These are phyloP conservation scores for Oreonectes daqikongensis DNA, from an alignment of 2,797 vertebrate genomes.

Conservation along the genomic window DNA sequence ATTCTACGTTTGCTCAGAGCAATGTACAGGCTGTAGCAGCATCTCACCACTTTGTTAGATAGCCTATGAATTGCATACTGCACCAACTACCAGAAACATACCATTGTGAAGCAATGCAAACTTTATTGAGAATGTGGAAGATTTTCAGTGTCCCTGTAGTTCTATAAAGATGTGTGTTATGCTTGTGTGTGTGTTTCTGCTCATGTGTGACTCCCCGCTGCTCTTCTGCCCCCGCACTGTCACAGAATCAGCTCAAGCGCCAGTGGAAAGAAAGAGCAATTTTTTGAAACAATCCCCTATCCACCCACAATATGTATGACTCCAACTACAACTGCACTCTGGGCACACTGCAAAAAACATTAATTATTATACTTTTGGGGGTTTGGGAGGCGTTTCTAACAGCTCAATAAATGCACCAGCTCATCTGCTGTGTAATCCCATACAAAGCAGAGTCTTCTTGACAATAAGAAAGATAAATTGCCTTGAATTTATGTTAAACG, in stretches of 20 bases:
- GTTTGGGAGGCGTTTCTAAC: neutral
- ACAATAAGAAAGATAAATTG: neutral
- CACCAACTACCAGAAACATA: conserved; percentile 28
- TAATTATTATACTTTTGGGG: conserved; percentile 42
- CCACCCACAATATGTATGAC: conserved; percentile 46
- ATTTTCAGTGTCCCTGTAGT: conserved; percentile 2
- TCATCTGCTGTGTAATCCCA: conserved; percentile 5
- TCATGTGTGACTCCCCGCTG: conserved; percentile 11
- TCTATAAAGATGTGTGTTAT: neutral
- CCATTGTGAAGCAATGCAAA: conserved; percentile 48
- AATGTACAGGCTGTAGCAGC: neutral
- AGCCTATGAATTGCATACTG: conserved; percentile 22
- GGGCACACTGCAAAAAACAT: conserved; percentile 12
- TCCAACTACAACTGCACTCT: conserved; percentile 28
- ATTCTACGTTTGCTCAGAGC: conserved; percentile 27
- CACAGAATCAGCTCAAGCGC: conserved; percentile 46
- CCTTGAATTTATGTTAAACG: neutral
- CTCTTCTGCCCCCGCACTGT: conserved; percentile 37
- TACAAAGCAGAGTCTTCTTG: neutral
- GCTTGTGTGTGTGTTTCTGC: conserved; percentile 3
- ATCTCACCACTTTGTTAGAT: conserved; percentile 17
- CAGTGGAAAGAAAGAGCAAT: conserved; percentile 24
- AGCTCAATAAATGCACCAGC: neutral
- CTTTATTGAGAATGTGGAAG: conserved; percentile 18
- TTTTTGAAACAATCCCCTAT: conserved; percentile 47